Evolutionary conservation across 1,140 invertebrate genomes (phyloP), one percentile per base, ranked within the genome.

Genomic region (Nomia melanderi): DNA sequence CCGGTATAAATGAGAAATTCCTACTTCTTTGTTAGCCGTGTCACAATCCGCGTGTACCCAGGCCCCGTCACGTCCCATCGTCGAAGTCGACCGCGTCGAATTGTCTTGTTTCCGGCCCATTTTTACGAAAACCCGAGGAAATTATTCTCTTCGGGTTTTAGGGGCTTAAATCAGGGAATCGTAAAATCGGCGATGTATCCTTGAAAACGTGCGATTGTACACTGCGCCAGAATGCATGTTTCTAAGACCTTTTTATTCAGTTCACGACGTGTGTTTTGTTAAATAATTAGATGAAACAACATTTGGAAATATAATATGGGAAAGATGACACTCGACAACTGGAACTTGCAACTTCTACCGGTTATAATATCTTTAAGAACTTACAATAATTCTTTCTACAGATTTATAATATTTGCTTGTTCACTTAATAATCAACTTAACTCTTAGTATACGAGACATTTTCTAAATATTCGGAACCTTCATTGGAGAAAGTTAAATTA

Each of bases 101-200:
- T 17, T 25, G 8, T 50, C 27, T 7, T 2, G 27, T 25, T 62
- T 29, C 47, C 60, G 25, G 3, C 25, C 53, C 20, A 5, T 36
- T 74, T 53, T 50, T 4, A 53, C 20, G 41, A 53, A 50, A 50
- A 60, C 27, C 20, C 44, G 31, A 47, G 23, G 57, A 63, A 62
- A 41, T 14, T 14, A 12, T 7, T 3, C 5, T 47, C 3, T 47
- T 17, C 44, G n/a, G n/a, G n/a, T n/a, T n/a, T n/a, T 47, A 17
- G 44, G 20, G 5, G 4, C 44, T 17, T 17, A 17, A 47, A n/a
- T 6, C 17, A 7, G 2, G 4, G 57, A 66, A 56, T 29, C 29
- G 17, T 57, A 9, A 11, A 25, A 27, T 39, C 2, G 36, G 27
- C 20, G 17, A 20, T 27, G 23, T 1, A 8, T 12, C 1, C 31